Evolutionary conservation across 2,113 vertebrate species (phyloP), one percentile per base, ranked within the genome.

Genomic region (Oncorhynchus kisutch): DNA sequence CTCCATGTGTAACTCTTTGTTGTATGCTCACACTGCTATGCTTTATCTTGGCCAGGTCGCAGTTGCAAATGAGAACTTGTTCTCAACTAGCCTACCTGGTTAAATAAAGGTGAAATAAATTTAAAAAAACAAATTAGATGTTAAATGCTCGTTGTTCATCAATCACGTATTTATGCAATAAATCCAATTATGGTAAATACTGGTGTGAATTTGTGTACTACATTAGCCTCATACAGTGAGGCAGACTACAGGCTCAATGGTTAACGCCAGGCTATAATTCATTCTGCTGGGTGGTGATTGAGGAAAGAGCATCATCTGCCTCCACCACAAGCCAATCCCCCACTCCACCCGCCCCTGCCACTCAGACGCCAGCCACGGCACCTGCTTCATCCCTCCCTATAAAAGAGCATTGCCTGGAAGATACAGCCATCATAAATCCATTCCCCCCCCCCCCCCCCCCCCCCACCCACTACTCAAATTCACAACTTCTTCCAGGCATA

Each of bases 341-440:
- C 39, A 45, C 20, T n/a, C 51, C 51, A n/a, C 54, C 71, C n/a
- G 29, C 16, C 16, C 4, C 25, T n/a, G 57, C 18, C 1, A 6
- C n/a, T 20, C 9, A 51, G 8, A 16, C 45, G 12, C n/a, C 64
- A 67, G 18, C 51, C 49, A 13, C 5, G 20, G 22, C 54, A 60
- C 20, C 67, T 25, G 27, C 68, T 65, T 65, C 51, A 62, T 75
- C 14, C 22, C 9, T 45, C 67, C n/a, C 66, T 48, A 70, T 71
- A 74, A 74, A 74, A 70, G 51, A 20, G 64, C 2, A 24, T 24
- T 54, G 16, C 22, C 6, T n/a, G 20, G 18, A 60, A 76, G 64
- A 68, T 24, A 77, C 79, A 60, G 65, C 71, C n/a, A n/a, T 27
- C 54, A 57, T 78, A 70, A 78, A 69, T 66, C 45, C 57, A 27